Conservation (phyloP, 2,797 vertebrate genomes). For the Danio choprae region DNA sequence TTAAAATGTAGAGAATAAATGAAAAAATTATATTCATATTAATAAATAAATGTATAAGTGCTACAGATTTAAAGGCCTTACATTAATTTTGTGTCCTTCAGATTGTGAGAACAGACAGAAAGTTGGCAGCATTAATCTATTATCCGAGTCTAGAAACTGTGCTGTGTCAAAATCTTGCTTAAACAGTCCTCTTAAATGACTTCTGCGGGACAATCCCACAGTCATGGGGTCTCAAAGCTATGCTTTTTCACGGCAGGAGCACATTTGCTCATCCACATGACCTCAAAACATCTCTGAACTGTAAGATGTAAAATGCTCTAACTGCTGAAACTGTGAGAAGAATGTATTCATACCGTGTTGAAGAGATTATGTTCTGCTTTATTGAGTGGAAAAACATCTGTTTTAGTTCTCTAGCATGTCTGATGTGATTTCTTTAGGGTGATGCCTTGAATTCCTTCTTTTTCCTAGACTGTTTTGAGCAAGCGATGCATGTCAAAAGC, state of each 20-base stretch:
- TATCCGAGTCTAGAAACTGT: neutral
- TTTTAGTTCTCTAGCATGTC: slow-evolving; percentile 47
- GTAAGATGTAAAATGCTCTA: slow-evolving; percentile 26
- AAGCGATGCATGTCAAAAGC: slow-evolving; percentile 25
- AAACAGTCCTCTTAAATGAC: neutral
- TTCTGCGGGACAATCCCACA: slow-evolving; percentile 10
- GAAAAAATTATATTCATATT: neutral
- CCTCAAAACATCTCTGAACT: slow-evolving; percentile 37
- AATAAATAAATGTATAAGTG: neutral
- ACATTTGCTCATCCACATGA: slow-evolving; percentile 5
- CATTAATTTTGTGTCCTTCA: neutral
- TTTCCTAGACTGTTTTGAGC: slow-evolving; percentile 25
- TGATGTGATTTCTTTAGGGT: slow-evolving; percentile 49
- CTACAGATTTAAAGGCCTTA: neutral
- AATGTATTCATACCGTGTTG: slow-evolving; percentile 31
- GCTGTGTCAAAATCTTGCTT: slow-evolving; percentile 10
- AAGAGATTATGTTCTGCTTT: slow-evolving; percentile 21
- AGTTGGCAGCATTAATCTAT: neutral
- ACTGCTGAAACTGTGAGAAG: slow-evolving; percentile 23
- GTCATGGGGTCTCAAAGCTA: slow-evolving; percentile 43
- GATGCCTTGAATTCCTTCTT: slow-evolving; percentile 52
- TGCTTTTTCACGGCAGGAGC: slow-evolving; percentile 22
- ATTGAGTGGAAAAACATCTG: slow-evolving; percentile 59
- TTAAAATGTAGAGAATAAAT: neutral
- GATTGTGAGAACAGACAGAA: neutral